A percentile compares a stretch with the other conserved stretches of the same genome.
phyloP scores from a whole-genome alignment of 2,888 invertebrate genomes.

The Cecidostiba fungosa region DNA sequence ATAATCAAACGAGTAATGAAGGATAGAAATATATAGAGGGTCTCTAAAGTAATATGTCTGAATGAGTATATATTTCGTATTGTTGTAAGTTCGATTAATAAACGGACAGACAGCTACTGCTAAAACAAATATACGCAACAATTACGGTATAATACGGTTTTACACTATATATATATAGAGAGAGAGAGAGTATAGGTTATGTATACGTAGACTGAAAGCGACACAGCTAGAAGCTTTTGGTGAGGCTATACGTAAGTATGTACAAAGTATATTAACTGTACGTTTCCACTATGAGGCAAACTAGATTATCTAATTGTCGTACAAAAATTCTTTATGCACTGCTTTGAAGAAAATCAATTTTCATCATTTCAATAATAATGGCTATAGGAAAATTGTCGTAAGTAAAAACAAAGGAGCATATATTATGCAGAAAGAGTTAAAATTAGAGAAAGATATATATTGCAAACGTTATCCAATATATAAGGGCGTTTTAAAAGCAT shows the following conservation, averaged over 20 bases:
- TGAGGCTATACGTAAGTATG: slow-evolving; percentile 70
- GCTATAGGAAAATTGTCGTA: slow-evolving; percentile 47
- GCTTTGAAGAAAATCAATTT: neutral
- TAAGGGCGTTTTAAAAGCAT: neutral
- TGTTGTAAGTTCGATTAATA: slow-evolving; percentile 62
- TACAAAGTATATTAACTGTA: slow-evolving; percentile 51
- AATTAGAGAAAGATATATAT: neutral
- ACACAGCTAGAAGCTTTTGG: slow-evolving; percentile 77
- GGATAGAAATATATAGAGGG: neutral
- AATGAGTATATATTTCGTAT: slow-evolving; percentile 65
- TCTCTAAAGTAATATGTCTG: slow-evolving; percentile 48
- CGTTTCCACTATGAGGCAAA: slow-evolving; percentile 22
- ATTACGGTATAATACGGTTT: slow-evolving; percentile 67
- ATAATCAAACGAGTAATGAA: neutral
- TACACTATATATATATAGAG: slow-evolving; percentile 67
- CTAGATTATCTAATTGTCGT: slow-evolving; percentile 9
- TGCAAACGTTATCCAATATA: neutral
- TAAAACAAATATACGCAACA: slow-evolving; percentile 72
- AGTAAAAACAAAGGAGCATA: neutral
- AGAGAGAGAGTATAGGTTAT: slow-evolving; percentile 69
- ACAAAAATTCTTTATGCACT: slow-evolving; percentile 23
- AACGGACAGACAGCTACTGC: slow-evolving; percentile 75
- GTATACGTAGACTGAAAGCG: slow-evolving; percentile 76
- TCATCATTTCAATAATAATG: neutral
- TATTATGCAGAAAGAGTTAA: neutral